These are phyloP conservation scores for Aphelocoma californica DNA, from an alignment of 2,797 vertebrate genomes.

Conservation along the genomic window DNA sequence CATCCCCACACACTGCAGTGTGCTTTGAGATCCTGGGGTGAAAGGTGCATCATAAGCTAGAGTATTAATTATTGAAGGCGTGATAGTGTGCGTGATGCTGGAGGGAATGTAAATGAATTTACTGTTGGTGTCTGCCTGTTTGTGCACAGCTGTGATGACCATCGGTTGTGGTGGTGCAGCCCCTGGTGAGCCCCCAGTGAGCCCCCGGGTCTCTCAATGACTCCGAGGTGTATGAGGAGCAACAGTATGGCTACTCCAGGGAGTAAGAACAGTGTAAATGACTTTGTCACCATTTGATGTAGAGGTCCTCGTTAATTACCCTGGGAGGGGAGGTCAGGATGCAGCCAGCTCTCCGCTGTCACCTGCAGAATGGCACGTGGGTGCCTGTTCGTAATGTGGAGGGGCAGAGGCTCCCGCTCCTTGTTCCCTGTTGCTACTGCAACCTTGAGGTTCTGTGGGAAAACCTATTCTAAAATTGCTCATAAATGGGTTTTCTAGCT, in stretches of 20 bases:
- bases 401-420: neutral
- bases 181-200: neutral
- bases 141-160: fast-evolving
- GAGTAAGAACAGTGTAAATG: neutral
- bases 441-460: neutral
- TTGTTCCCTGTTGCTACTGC: neutral
- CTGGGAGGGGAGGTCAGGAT: neutral
- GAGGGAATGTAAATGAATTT: neutral
- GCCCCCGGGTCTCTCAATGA: fast-evolving
- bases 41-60: conserved; percentile 6
- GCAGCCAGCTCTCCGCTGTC: neutral
- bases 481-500: neutral
- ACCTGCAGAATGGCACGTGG: fast-evolving
- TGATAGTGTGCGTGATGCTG: neutral
- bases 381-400: fast-evolving
- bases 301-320: neutral
- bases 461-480: neutral
- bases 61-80: conserved; percentile 44
- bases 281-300: neutral
- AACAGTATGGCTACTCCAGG: neutral
- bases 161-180: fast-evolving
- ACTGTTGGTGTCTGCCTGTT: neutral
- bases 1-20: neutral
- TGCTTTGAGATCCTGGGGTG: conserved; percentile 26
- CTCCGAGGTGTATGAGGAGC: neutral